Percentiles rank a stretch among this genome's conserved stretches.
These are phyloP conservation scores for Prunella himalayana DNA, from an alignment of 2,113 vertebrate species.

Conservation along the genomic window DNA sequence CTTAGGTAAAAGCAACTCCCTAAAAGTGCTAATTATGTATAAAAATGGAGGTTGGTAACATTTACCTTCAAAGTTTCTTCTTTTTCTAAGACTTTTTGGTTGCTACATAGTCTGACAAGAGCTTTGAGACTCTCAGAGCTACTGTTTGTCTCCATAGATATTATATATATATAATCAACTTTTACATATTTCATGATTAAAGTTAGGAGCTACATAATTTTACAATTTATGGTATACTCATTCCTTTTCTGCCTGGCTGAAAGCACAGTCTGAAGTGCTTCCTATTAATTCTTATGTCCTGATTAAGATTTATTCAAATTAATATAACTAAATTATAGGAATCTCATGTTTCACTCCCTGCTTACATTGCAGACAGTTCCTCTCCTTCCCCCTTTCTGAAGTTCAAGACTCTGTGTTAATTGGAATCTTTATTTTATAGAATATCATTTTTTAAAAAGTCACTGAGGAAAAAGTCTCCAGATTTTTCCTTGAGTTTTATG, in stretches of 20 bases:
- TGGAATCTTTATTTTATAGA: background rate
- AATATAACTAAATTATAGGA: background rate
- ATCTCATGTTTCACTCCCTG: background rate
- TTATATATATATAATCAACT: background rate
- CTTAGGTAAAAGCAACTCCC: background rate
- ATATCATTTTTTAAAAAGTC: background rate
- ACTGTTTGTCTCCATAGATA: background rate
- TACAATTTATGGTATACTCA: background rate
- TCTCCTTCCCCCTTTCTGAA: background rate
- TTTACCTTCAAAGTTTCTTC: background rate
- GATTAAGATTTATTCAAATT: constrained; percentile 17
- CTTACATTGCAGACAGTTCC: background rate
- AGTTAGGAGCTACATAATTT: background rate
- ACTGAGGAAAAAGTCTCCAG: background rate
- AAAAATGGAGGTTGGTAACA: background rate
- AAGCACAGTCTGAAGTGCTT: background rate
- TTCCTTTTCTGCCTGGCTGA: background rate
- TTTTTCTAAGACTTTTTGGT: background rate
- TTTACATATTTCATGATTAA: background rate
- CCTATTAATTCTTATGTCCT: background rate
- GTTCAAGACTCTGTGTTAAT: background rate
- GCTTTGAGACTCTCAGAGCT: background rate
- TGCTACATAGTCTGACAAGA: background rate
- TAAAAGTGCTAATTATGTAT: background rate
- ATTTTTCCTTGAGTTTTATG: background rate